Evolutionary conservation across 2,888 invertebrate species (phyloP), one percentile per base, ranked within the genome.

Genomic region (Drosophila atripex): DNA sequence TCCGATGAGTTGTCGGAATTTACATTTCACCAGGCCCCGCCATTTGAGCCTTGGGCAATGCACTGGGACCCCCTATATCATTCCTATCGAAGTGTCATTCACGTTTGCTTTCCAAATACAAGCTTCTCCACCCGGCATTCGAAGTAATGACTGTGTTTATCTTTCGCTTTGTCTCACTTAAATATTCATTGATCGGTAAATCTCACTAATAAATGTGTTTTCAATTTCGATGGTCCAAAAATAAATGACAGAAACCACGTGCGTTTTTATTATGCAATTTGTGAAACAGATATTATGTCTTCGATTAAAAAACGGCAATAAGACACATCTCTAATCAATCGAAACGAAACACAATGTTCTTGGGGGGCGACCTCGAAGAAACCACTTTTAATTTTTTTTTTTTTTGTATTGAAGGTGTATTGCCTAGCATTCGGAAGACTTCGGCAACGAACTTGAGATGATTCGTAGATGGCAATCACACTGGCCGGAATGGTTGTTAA

Each of bases 341-440:
- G 30, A 53, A 46, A 18, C 58, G 23, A 46, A 43, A 71, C 55
- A 46, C 16, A 21, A 41, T 56, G 73, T 80, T 80, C 80, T 80
- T 75, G 73, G 71, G 46, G 53, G 21, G 25, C 43, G 59, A 66
- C 63, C 66, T 78, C 71, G 77, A 73, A 80, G 59, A 58, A 78
- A 75, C 73, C 12, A 57, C 57, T 71, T 73, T 68, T 51, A 59
- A 46, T 59, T 12, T 32, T 32, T 45, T 21, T 21, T 45, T 18
- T 32, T 47, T 21, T 45, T 18, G 28, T 47, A 43, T 35, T 43
- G 18, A 41, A 4, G 14, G 11, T 50, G 18, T 8, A 28, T 39
- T 14, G 68, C 53, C 30, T 46, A 30, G 21, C 56, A 65, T 57
- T 71, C 60, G 45, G 60, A 75, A 63, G 70, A 76, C 68, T 79